Evolutionary conservation across 2,797 vertebrate species (phyloP).

Genomic region (Galagoides demidoff): DNA sequence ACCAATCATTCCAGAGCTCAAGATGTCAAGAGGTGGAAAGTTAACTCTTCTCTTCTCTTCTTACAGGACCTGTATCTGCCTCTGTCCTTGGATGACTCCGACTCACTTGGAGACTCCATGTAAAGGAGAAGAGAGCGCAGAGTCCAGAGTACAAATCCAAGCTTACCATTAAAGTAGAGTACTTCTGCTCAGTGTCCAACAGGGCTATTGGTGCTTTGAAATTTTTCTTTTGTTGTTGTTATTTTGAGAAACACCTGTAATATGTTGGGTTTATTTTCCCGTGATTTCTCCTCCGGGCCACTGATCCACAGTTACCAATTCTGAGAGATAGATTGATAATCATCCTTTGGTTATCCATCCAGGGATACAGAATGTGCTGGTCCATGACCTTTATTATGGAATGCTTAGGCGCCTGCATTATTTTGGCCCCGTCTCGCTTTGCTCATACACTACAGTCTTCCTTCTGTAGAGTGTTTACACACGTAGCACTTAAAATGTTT

Average conservation of each 20-base stretch:
- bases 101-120: slow-evolving; percentile 98
- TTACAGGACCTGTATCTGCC: slow-evolving; percentile 97
- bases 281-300: slow-evolving; percentile 89
- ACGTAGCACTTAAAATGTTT: slow-evolving; percentile 50
- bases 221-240: slow-evolving; percentile 77
- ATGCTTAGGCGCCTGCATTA: slow-evolving; percentile 26
- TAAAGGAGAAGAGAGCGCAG: slow-evolving; percentile 84
- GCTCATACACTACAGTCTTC: slow-evolving; percentile 54
- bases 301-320: slow-evolving; percentile 86
- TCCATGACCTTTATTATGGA: slow-evolving; percentile 72
- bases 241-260: slow-evolving; percentile 83
- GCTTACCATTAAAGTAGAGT: slow-evolving; percentile 79
- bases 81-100: slow-evolving; percentile 98
- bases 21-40: slow-evolving; percentile 56
- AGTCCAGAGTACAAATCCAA: slow-evolving; percentile 76
- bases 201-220: slow-evolving; percentile 88
- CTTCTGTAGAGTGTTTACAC: slow-evolving; percentile 63
- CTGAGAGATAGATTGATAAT: slow-evolving; percentile 88
- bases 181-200: slow-evolving; percentile 83
- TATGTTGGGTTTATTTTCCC: slow-evolving; percentile 85
- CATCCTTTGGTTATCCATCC: slow-evolving; percentile 81
- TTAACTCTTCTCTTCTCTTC: slow-evolving; percentile 86
- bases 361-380: slow-evolving; percentile 78
- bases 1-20: slow-evolving; percentile 3
- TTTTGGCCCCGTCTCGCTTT: slow-evolving; percentile 66